Evolutionary conservation across 2,797 vertebrate species (phyloP).

Genomic region (Babyrousa celebensis): DNA sequence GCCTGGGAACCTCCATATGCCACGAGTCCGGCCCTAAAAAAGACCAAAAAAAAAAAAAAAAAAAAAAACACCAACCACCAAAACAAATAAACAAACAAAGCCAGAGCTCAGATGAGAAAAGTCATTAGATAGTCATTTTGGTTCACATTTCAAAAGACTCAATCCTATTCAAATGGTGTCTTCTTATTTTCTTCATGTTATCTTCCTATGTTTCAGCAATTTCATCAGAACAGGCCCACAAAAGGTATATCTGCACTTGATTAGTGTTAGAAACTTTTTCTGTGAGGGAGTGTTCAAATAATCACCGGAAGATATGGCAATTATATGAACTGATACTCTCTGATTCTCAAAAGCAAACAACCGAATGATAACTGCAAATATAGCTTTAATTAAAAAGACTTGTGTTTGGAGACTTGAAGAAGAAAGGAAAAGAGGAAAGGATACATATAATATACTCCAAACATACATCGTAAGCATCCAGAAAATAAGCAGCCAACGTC

Average conservation of each 20-base stretch:
- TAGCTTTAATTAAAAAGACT: neutral
- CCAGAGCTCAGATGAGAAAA: neutral
- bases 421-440: neutral
- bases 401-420: neutral
- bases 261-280: neutral
- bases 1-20: no score
- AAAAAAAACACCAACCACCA: no score
- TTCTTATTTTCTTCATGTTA: neutral
- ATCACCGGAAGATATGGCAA: neutral
- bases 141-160: constrained; percentile 31
- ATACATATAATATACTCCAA: neutral
- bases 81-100: no score
- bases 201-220: constrained; percentile 21
- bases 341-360: constrained; percentile 37
- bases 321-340: neutral
- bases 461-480: neutral
- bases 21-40: no score
- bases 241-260: constrained; percentile 14
- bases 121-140: neutral
- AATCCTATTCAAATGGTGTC: neutral
- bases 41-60: no score
- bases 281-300: neutral
- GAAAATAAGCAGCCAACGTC: neutral
- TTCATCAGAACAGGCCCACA: constrained; percentile 17
- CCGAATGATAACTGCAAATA: neutral